phyloP scores from a whole-genome alignment of 2,797 vertebrate genomes.

The Cephalopachus bancanus region DNA sequence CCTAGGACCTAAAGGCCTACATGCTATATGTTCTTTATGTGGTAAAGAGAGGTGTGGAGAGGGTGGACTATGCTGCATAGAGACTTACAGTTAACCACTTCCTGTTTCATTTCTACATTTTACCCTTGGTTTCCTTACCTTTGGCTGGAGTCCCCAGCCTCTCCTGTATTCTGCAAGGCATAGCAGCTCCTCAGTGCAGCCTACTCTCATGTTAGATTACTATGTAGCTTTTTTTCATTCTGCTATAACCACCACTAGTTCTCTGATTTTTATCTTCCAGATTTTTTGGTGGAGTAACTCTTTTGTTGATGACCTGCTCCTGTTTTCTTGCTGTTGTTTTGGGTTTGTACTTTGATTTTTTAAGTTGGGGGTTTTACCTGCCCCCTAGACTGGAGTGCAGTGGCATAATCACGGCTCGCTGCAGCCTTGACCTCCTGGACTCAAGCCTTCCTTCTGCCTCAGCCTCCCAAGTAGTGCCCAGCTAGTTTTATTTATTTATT shows the following conservation, averaged over 20 bases:
- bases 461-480: no score
- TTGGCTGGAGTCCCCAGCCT: neutral
- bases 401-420: no score
- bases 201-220: neutral
- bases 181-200: neutral
- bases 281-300: neutral
- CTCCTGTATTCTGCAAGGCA: neutral
- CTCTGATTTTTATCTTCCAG: slow-evolving; percentile 9
- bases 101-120: neutral
- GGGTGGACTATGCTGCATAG: neutral
- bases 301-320: neutral
- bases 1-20: slow-evolving; percentile 20
- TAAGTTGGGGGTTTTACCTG: no score
- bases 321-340: slow-evolving; percentile 40
- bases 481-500: no score
- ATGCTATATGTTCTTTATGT: neutral
- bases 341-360: no score
- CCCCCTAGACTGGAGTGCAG: no score
- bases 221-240: neutral
- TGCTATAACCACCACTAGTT: neutral
- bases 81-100: neutral
- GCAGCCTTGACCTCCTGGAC: no score
- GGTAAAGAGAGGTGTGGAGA: neutral
- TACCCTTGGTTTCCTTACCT: neutral
- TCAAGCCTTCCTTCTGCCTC: no score